phyloP scores from a whole-genome alignment of 2,888 invertebrate species.

The Drosophila nr. fundita region DNA sequence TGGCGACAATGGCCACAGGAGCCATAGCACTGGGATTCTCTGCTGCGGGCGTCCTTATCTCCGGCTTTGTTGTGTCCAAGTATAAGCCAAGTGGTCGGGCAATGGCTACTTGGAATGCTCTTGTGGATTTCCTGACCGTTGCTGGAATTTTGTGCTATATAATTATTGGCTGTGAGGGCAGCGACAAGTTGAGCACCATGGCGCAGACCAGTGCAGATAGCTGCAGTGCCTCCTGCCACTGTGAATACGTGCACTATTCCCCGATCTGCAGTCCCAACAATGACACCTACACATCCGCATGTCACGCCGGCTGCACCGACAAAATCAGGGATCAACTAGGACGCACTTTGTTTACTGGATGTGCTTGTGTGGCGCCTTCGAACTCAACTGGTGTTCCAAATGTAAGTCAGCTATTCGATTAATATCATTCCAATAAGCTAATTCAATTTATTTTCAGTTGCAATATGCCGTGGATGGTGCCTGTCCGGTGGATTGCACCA shows the following conservation, averaged over 20 bases:
- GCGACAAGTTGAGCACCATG: slow-evolving; percentile 82
- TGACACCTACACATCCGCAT: slow-evolving; percentile 90
- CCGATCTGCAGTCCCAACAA: slow-evolving; percentile 89
- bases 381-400: slow-evolving; percentile 8
- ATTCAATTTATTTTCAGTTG: slow-evolving; percentile 26
- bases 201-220: slow-evolving; percentile 39
- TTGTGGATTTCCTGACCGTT: slow-evolving; percentile 88
- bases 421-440: not conserved
- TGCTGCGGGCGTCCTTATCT: slow-evolving; percentile 88
- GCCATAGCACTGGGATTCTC: slow-evolving; percentile 89
- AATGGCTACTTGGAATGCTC: slow-evolving; percentile 88
- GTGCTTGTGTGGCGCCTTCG: slow-evolving; percentile 48
- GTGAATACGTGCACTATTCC: slow-evolving; percentile 89
- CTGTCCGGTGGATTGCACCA: slow-evolving; percentile 87
- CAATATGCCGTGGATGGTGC: slow-evolving; percentile 83
- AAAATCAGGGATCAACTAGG: slow-evolving; percentile 42
- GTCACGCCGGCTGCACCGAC: slow-evolving; percentile 90
- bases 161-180: slow-evolving; percentile 88
- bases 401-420: slow-evolving; percentile 13
- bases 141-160: slow-evolving; percentile 88
- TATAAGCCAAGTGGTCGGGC: slow-evolving; percentile 88
- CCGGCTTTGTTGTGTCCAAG: slow-evolving; percentile 88
- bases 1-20: slow-evolving; percentile 89
- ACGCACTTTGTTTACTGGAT: slow-evolving; percentile 50
- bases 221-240: slow-evolving; percentile 89